Conservation (phyloP, 2,113 vertebrate species). For the Phoxinus phoxinus region DNA sequence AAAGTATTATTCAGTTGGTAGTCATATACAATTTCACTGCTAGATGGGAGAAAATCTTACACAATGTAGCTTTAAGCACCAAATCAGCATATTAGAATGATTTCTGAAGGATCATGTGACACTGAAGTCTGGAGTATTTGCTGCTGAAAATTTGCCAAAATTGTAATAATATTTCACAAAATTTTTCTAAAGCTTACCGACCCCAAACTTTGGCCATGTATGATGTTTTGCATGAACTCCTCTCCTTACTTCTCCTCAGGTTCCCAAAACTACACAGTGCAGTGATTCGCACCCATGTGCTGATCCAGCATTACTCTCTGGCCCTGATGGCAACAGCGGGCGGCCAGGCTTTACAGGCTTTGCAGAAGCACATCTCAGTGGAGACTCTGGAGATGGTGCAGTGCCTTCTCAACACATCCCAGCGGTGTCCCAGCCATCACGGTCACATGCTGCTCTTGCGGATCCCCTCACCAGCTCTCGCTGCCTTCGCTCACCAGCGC, state of each 20-base stretch:
- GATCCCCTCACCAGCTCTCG: slow-evolving; percentile 89
- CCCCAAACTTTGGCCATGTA: background rate
- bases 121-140: too few species aligned
- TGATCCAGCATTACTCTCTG: slow-evolving; percentile 93
- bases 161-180: too few species aligned
- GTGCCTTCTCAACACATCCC: slow-evolving; percentile 85
- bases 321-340: slow-evolving; percentile 90
- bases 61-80: too few species aligned
- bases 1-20: too few species aligned
- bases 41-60: too few species aligned
- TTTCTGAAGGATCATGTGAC: background rate
- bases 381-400: slow-evolving; percentile 95
- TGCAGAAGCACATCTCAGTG: slow-evolving; percentile 94
- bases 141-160: too few species aligned
- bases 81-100: background rate
- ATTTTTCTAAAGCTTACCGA: background rate
- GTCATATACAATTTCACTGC: too few species aligned
- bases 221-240: background rate
- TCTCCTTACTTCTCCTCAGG: slow-evolving; percentile 71
- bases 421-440: slow-evolving; percentile 85
- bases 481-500: slow-evolving; percentile 87
- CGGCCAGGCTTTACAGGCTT: slow-evolving; percentile 77
- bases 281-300: slow-evolving; percentile 91
- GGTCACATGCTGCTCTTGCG: slow-evolving; percentile 96
- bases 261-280: slow-evolving; percentile 94